These are phyloP conservation scores for Dinocampus coccinellae DNA, from an alignment of 2,888 invertebrate species.

Conservation along the genomic window DNA sequence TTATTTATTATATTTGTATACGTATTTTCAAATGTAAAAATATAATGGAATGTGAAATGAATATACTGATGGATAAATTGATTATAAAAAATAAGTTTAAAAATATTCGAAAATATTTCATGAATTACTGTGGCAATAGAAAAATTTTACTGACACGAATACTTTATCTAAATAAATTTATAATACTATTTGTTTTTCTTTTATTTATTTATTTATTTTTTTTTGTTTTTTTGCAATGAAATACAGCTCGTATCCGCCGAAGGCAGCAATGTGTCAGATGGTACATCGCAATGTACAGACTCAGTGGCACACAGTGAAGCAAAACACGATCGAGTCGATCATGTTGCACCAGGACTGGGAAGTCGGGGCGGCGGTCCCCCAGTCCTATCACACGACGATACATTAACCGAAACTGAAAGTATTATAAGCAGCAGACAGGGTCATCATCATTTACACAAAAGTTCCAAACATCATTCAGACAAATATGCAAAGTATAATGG, in stretches of 20 bases:
- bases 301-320: conserved; percentile 74
- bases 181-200: no score
- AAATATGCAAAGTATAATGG: conserved; percentile 72
- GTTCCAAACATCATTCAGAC: conserved; percentile 69
- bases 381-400: conserved; percentile 64
- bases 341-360: conserved; percentile 63
- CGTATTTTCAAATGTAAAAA: no score
- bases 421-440: conserved; percentile 67
- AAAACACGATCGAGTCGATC: conserved; percentile 65
- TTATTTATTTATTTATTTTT: no score
- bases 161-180: no score
- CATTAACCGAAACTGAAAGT: conserved; percentile 67
- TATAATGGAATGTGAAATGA: no score
- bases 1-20: no score
- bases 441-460: conserved; percentile 70
- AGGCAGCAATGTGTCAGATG: conserved; percentile 86
- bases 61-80: no score
- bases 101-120: no score
- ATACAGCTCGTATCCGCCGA: conserved; percentile 85
- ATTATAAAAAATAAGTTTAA: no score
- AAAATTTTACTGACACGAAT: no score
- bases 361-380: conserved; percentile 63
- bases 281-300: conserved; percentile 87
- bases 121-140: no score
- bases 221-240: neutral